Conservation (phyloP, 2,888 invertebrate species). For the Scaptomyza reducta region DNA sequence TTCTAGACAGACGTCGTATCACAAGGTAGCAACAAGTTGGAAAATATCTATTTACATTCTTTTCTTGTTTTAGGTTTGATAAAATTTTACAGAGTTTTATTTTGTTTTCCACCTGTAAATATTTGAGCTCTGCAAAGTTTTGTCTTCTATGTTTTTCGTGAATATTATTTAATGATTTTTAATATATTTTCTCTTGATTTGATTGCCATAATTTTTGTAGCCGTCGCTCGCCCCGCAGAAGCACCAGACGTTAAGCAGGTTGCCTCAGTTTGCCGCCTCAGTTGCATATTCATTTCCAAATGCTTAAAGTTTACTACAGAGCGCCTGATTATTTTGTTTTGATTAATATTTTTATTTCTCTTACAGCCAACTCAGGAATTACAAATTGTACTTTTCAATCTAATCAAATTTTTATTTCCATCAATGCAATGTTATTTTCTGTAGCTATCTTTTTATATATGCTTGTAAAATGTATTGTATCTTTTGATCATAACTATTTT, state of each 20-base stretch:
- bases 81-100: slow-evolving; percentile 19
- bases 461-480: slow-evolving; percentile 33
- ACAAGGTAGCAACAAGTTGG: slow-evolving; percentile 90
- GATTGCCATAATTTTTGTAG: slow-evolving; percentile 65
- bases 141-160: slow-evolving; percentile 10
- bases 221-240: slow-evolving; percentile 73
- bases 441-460: slow-evolving; percentile 27
- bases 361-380: slow-evolving; percentile 74
- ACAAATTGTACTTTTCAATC: slow-evolving; percentile 28
- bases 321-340: slow-evolving; percentile 45
- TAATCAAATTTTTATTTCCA: too few relatives aligned
- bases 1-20: slow-evolving; percentile 95
- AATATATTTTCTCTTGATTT: slow-evolving; percentile 41
- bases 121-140: slow-evolving; percentile 9
- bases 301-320: slow-evolving; percentile 23
- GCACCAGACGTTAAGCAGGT: slow-evolving; percentile 71
- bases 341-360: slow-evolving; percentile 42
- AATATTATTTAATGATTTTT: slow-evolving; percentile 33
- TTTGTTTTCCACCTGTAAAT: not conserved
- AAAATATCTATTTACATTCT: not conserved
- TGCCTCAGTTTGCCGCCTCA: slow-evolving; percentile 53
- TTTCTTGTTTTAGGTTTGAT: slow-evolving; percentile 4
- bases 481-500: slow-evolving; percentile 22
- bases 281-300: slow-evolving; percentile 53
- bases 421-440: slow-evolving; percentile 27